phyloP scores from a whole-genome alignment of 2,888 invertebrate species.

The Pseudoips prasinana region DNA sequence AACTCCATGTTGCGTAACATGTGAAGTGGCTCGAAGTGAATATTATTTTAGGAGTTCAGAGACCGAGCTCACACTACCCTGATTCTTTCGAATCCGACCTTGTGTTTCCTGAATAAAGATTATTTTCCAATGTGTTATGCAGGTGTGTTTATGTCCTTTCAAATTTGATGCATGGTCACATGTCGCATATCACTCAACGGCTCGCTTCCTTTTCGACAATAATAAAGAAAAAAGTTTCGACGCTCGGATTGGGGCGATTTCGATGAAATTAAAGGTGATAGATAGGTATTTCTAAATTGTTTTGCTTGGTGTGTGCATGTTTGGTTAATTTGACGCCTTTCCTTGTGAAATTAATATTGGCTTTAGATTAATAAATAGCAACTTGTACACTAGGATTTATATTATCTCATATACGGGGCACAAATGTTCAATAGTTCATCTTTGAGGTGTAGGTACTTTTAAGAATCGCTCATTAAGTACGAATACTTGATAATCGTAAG shows the following conservation, averaged over 20 bases:
- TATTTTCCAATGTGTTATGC: conserved; percentile 44
- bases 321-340: no score
- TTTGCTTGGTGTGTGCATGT: no score
- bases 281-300: conserved; percentile 13
- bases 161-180: conserved; percentile 53
- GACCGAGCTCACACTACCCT: conserved; percentile 48
- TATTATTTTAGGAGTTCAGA: conserved; percentile 80
- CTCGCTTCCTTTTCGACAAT: conserved; percentile 76
- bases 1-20: conserved; percentile 72
- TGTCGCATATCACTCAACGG: conserved; percentile 79
- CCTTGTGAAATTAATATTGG: no score
- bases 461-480: no score
- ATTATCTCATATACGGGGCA: no score
- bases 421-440: no score
- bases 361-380: no score
- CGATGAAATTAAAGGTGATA: conserved; percentile 50
- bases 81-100: conserved; percentile 46
- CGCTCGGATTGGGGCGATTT: conserved; percentile 40
- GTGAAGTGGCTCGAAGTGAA: conserved; percentile 74
- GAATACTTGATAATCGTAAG: no score
- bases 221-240: conserved; percentile 58
- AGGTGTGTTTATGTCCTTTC: conserved; percentile 49
- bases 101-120: conserved; percentile 51
- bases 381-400: no score
- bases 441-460: no score